Evolutionary conservation across 37 sponge, comb jelly and placozoan species (phyloP), one percentile per base, ranked within the genome.

Genomic region (Aplysina aerophoba): DNA sequence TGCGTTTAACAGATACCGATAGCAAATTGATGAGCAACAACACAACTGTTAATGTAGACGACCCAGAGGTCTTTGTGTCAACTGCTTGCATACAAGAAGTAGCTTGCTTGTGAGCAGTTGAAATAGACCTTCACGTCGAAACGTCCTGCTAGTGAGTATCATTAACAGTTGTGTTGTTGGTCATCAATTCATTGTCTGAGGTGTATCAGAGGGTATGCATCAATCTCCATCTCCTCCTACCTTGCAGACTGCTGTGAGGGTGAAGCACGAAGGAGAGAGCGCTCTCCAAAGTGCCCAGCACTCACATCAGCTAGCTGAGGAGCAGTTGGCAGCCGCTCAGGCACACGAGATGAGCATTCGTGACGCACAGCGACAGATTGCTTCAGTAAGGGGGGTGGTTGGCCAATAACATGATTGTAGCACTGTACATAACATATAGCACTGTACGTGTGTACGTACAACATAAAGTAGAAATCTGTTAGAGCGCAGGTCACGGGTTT

Each of bases 341-440:
- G 22, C 33, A 24, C 66, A 85, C 36, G 19, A 33, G 25, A 12
- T 20, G 4, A 62, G 85, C 35, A 81, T 91, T 40, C 40, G 40
- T 35, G 82, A 88, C 50, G 59, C 55, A n/a, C 89, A 91, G 80
- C 44, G 58, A 21, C 64, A 77, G 1, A 25, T 88, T 39, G 89
- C 86, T 27, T 21, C 66, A 25, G 92, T 91, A 41, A 87, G 73
- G 59, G n/a, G n/a, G n/a, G n/a, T n/a, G n/a, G n/a, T n/a, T n/a
- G n/a, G n/a, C n/a, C n/a, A n/a, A n/a, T n/a, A n/a, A n/a, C n/a
- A n/a, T n/a, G n/a, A n/a, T n/a, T n/a, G n/a, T n/a, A n/a, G n/a
- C n/a, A n/a, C n/a, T n/a, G n/a, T n/a, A n/a, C n/a, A n/a, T n/a
- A n/a, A n/a, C n/a, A n/a, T n/a, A n/a, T n/a, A n/a, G n/a, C n/a